phyloP scores from a whole-genome alignment of 64 coral and sea anemone genomes.

The Exaiptasia diaphana region DNA sequence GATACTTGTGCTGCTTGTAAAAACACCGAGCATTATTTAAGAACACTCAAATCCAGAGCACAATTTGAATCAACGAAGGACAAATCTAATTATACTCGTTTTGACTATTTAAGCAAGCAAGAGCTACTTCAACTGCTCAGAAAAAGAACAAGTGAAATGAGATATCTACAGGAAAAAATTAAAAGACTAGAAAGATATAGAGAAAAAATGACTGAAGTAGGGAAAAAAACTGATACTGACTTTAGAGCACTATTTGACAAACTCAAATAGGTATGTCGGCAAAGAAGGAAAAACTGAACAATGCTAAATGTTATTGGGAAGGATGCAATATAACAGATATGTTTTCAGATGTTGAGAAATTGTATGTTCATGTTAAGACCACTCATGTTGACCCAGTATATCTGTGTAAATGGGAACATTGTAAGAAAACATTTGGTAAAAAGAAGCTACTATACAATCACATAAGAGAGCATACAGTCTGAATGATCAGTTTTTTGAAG shows the following conservation, averaged over 20 bases:
- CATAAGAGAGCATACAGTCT: slow-evolving; percentile 49
- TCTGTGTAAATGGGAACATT: slow-evolving; percentile 8
- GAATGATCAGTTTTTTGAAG: slow-evolving; percentile 36
- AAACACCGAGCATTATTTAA: slow-evolving; percentile 39
- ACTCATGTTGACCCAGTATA: slow-evolving; percentile 49
- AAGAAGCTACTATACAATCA: slow-evolving; percentile 56
- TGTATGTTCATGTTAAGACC: slow-evolving; percentile 45
- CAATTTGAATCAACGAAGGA: neutral
- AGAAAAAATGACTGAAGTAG: slow-evolving; percentile 39
- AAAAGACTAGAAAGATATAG: slow-evolving; percentile 37
- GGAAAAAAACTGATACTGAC: slow-evolving; percentile 22
- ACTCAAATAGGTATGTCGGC: slow-evolving; percentile 16
- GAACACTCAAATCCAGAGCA: slow-evolving; percentile 56
- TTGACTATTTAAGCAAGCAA: slow-evolving; percentile 51
- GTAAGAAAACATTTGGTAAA: slow-evolving; percentile 49
- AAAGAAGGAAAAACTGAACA: slow-evolving; percentile 16
- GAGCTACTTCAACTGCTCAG: slow-evolving; percentile 20
- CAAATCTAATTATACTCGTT: slow-evolving; percentile 23
- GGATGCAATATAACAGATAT: neutral
- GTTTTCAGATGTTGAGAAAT: slow-evolving; percentile 54
- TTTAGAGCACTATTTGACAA: slow-evolving; percentile 35
- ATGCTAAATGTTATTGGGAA: slow-evolving; percentile 36
- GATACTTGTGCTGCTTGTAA: slow-evolving; percentile 44
- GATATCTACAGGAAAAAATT: slow-evolving; percentile 5
- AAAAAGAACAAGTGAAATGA: slow-evolving; percentile 49